Conservation (phyloP, 2,888 invertebrate genomes). For the Idaea biselata region DNA sequence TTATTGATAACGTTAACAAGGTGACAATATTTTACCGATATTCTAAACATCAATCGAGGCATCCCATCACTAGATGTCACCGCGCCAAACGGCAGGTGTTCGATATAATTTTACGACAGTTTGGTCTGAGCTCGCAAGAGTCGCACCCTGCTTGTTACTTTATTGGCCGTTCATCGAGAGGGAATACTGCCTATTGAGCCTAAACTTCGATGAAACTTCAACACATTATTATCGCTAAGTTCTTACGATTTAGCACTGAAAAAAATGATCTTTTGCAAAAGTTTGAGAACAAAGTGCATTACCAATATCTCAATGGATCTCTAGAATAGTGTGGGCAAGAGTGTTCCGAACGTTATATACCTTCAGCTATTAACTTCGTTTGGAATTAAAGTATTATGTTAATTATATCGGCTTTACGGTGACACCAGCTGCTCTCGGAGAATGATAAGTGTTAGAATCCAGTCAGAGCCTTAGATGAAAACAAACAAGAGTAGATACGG, state of each 20-base stretch:
- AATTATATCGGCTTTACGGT: too few species aligned
- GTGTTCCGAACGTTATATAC: too few species aligned
- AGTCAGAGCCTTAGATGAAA: too few species aligned
- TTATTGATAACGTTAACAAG: neutral
- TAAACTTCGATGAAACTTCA: neutral
- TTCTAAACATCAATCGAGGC: neutral
- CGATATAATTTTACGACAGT: slow-evolving; percentile 45
- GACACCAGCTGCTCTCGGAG: too few species aligned
- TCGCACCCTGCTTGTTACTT: slow-evolving; percentile 28
- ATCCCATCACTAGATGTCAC: slow-evolving; percentile 22
- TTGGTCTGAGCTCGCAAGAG: slow-evolving; percentile 30
- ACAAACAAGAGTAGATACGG: too few species aligned
- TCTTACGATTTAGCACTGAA: neutral
- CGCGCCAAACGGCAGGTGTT: slow-evolving; percentile 34
- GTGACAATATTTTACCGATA: neutral
- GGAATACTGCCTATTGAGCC: neutral
- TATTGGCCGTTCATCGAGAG: slow-evolving; percentile 30
- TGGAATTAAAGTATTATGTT: too few species aligned
- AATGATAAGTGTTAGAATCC: too few species aligned
- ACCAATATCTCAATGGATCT: too few species aligned
- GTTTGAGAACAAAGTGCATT: too few species aligned
- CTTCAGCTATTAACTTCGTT: too few species aligned
- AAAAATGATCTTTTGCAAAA: too few species aligned
- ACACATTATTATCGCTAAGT: neutral
- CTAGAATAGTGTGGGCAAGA: too few species aligned